Conservation (phyloP, 2,797 vertebrate species). For the Gymnothorax reevesii region DNA sequence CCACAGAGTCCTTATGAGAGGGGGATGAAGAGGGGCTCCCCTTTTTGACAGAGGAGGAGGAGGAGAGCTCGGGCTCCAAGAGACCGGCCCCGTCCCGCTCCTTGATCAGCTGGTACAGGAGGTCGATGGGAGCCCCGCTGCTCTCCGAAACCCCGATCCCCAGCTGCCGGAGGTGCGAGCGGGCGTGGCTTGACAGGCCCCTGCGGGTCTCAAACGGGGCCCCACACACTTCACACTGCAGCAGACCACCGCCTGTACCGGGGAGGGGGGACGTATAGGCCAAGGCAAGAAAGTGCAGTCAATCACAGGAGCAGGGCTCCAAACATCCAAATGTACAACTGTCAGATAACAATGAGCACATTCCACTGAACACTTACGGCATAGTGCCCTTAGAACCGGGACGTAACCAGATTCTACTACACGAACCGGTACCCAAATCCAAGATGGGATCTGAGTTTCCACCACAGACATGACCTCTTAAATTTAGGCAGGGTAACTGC, state of each 20-base stretch:
- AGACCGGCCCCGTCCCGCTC: conserved; percentile 69
- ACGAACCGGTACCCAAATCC: no score
- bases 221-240: conserved; percentile 85
- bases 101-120: conserved; percentile 85
- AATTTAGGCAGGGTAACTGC: no score
- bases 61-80: conserved; percentile 43
- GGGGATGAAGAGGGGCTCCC: conserved; percentile 23
- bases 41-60: conserved; percentile 66
- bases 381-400: no score
- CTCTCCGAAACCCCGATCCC: conserved; percentile 84
- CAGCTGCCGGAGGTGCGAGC: conserved; percentile 88
- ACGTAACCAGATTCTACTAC: no score
- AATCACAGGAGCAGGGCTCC: not conserved
- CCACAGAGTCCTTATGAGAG: conserved; percentile 46
- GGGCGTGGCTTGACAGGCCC: conserved; percentile 87
- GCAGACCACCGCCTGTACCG: conserved; percentile 32
- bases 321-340: not conserved
- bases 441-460: no score
- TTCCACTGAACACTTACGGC: no score
- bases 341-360: no score
- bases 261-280: not conserved
- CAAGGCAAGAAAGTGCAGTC: not conserved
- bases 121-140: conserved; percentile 84
- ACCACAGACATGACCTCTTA: no score
- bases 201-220: conserved; percentile 85